Evolutionary conservation across 2,113 vertebrate species (phyloP), one percentile per base, ranked within the genome.

Genomic region (Petrocephalus microphthalmus): DNA sequence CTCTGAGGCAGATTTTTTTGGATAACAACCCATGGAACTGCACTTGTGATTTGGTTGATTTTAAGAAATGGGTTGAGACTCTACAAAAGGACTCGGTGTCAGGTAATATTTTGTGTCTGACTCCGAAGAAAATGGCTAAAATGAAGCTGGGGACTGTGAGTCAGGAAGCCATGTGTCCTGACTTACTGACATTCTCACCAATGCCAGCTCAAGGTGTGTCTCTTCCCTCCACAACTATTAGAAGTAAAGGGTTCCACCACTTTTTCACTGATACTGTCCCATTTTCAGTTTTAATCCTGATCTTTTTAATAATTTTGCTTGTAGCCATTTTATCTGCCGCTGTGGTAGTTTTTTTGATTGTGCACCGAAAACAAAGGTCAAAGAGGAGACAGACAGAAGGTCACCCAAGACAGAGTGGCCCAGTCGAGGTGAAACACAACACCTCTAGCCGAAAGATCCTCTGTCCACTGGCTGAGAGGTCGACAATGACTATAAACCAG

Each of bases 21-120:
- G 97, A 99, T 91, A 97, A 98, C 91, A 99, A 99, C 92, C 98
- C 97, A 4, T 99, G 98, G 98, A 97, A 99, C 91, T 99, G 98
- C 90, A 97, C 96, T 85, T 99, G 98, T 92, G 97, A 98, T 93
- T 94, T 97, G 89, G 96, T 99, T 90, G 97, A 97, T 82, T 93
- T 99, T 60, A 98, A 98, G 89, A 97, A 97, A 91, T 99, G 98
- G 98, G 94, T 98, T 91, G 98, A 99, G 94, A 97, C 97, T 87
- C 94, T 97, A 52, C 94, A 91, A 88, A 97, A 96, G 91, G 96
- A 96, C 90, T 95, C 95, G 0, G 94, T 97, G 90, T 95, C 96
- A 82, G 97, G 97, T 74, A 94, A 96, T 29, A 95, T 99, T 91
- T 94, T 98, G 92, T 99, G 98, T 83, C 95, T 95, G 89, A 97